Conservation (phyloP, 2,113 vertebrate genomes). For the Tonatia bakeri region DNA sequence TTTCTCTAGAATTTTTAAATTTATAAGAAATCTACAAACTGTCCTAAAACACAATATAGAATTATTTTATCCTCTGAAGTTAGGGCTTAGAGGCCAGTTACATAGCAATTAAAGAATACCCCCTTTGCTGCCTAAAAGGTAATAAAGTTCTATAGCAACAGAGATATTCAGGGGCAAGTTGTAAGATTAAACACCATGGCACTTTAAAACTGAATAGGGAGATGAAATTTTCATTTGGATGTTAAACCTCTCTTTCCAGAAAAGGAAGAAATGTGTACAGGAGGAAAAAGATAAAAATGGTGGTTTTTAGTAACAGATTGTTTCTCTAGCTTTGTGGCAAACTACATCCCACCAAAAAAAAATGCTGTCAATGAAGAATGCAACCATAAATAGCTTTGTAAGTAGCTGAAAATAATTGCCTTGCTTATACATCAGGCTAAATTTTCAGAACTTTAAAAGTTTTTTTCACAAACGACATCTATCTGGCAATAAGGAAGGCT, state of each 20-base stretch:
- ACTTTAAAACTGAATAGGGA: not conserved
- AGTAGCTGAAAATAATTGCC: conserved; percentile 21
- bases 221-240: conserved; percentile 20
- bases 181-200: not conserved
- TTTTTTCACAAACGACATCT: not conserved
- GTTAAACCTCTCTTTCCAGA: not conserved
- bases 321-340: not conserved
- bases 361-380: not conserved
- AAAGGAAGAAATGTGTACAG: not conserved
- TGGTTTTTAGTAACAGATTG: not conserved
- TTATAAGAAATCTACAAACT: not conserved
- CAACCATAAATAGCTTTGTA: conserved; percentile 1
- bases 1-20: not conserved
- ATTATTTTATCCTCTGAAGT: conserved; percentile 1
- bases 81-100: not conserved
- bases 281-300: not conserved
- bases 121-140: not conserved
- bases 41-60: not conserved
- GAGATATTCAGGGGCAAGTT: not conserved
- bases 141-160: not conserved
- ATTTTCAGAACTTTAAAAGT: not conserved
- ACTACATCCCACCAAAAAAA: not conserved
- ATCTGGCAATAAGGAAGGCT: not conserved
- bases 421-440: not conserved
- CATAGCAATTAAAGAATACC: not conserved